Conservation (phyloP, 2,797 vertebrate genomes). For the Petrocephalus schoutedeni region DNA sequence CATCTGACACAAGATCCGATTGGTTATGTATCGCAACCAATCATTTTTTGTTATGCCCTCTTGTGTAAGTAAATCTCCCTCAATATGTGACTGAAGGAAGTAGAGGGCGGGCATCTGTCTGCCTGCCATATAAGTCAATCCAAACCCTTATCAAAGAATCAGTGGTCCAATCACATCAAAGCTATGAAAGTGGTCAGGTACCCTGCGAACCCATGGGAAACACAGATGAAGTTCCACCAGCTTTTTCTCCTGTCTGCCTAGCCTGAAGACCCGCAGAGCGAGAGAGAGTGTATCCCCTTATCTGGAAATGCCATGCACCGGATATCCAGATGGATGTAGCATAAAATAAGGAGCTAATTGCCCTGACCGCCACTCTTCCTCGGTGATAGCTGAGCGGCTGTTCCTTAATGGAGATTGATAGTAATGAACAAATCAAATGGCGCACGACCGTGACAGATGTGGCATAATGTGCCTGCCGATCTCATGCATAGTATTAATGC, state of each 20-base stretch:
- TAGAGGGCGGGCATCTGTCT: not conserved
- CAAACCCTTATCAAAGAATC: not conserved
- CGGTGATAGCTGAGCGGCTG: conserved; percentile 37
- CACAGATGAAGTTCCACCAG: not conserved
- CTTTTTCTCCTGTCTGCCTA: not conserved
- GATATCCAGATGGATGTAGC: conserved; percentile 32
- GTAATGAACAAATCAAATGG: conserved; percentile 66
- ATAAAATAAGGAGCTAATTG: conserved; percentile 39
- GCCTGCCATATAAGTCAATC: not conserved
- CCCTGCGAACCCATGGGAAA: not conserved
- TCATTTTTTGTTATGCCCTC: too few relatives aligned
- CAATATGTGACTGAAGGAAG: not conserved
- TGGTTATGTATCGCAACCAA: too few relatives aligned
- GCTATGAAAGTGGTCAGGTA: not conserved
- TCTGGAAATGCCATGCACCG: conserved; percentile 36
- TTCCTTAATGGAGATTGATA: conserved; percentile 55
- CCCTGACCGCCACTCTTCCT: conserved; percentile 15
- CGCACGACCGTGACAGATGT: conserved; percentile 65
- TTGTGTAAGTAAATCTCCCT: too few relatives aligned
- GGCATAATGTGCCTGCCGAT: conserved; percentile 49
- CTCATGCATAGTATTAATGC: not conserved
- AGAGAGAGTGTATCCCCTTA: not conserved
- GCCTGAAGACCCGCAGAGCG: not conserved
- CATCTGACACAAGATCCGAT: too few relatives aligned
- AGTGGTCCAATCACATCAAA: not conserved